A percentile compares a stretch with the other conserved stretches of the same genome.
phyloP scores from a whole-genome alignment of 2,113 vertebrate species.

The Polypterus senegalus region DNA sequence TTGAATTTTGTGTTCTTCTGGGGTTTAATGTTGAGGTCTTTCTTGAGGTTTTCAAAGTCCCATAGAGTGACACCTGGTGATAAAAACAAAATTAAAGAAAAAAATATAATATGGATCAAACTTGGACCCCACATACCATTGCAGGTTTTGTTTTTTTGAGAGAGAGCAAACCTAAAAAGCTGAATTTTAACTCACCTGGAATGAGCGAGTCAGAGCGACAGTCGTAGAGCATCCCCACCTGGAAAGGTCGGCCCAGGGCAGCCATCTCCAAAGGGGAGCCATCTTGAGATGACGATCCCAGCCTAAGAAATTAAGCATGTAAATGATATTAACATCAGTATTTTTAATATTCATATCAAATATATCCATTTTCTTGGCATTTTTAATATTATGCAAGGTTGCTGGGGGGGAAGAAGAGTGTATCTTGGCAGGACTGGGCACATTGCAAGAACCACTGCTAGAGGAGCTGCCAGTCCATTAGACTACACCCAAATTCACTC shows the following conservation, averaged over 20 bases:
- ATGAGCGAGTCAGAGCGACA: conserved; percentile 18
- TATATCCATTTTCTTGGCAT: no score
- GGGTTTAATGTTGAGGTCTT: conserved; percentile 10
- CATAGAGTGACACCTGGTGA: conserved; percentile 25
- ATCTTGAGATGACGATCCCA: no score
- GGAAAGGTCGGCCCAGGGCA: conserved; percentile 24
- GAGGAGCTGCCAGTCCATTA: no score
- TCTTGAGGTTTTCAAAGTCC: conserved; percentile 15
- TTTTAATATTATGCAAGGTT: no score
- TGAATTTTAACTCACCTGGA: conserved; percentile 16
- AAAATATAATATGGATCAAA: background rate
- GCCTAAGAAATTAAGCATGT: no score
- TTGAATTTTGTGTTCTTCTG: conserved; percentile 21
- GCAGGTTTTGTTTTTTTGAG: background rate
- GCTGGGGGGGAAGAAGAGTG: no score
- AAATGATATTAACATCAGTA: no score
- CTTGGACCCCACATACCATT: conserved; percentile 1
- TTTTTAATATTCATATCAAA: no score
- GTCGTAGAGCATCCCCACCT: conserved; percentile 27
- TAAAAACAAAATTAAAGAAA: background rate
- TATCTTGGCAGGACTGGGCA: no score
- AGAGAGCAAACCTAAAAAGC: background rate
- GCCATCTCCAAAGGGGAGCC: no score
- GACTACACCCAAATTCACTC: no score
- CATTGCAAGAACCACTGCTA: no score